Evolutionary conservation across 2,797 vertebrate species (phyloP).

Genomic region (Ceryle rudis): DNA sequence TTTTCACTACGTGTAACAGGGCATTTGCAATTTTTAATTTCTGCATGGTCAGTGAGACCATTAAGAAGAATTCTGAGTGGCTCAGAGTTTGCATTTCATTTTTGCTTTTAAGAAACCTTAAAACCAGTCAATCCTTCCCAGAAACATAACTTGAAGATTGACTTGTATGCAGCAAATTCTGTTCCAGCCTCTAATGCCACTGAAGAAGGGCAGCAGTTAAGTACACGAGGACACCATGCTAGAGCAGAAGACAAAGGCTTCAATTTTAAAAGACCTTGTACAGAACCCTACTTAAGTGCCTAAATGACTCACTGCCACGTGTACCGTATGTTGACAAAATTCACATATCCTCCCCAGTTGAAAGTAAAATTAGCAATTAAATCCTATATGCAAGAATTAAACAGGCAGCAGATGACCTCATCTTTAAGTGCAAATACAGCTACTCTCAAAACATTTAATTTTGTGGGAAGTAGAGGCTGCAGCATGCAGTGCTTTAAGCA

Average conservation of each 20-base stretch:
- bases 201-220: not conserved
- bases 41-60: not conserved
- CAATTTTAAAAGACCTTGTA: not conserved
- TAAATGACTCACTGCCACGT: not conserved
- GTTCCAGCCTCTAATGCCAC: not conserved
- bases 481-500: not conserved
- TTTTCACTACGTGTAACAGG: not conserved
- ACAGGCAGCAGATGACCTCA: not conserved
- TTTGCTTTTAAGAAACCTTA: not conserved
- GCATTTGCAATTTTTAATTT: not conserved
- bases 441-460: not conserved
- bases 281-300: accelerated
- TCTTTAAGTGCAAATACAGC: not conserved
- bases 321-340: too few relatives aligned
- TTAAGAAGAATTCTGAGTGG: not conserved
- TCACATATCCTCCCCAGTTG: not conserved
- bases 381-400: not conserved
- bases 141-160: not conserved
- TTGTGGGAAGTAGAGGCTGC: not conserved
- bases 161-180: not conserved
- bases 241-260: not conserved
- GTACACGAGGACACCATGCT: accelerated
- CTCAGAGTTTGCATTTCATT: not conserved
- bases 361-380: not conserved
- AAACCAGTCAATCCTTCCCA: not conserved